Percentiles rank a stretch among this genome's conserved stretches.
Evolutionary conservation across 35 echinoderm and acorn worm species (phyloP).

Genomic region (Hemicentrotus pulcherrimus): DNA sequence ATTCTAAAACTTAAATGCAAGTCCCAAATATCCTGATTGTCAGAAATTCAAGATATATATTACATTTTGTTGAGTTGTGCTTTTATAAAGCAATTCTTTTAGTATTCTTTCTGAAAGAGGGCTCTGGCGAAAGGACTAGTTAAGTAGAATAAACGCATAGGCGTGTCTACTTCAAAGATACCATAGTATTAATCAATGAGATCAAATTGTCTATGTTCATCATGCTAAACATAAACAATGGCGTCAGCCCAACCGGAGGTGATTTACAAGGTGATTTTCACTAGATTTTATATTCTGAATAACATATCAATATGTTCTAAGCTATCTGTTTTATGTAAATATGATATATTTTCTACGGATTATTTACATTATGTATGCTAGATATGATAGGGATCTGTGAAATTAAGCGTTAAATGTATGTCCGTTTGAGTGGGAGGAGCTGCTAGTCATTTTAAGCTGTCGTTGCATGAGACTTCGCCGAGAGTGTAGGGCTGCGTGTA

Average conservation of each 20-base stretch:
- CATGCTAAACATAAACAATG: slow-evolving; percentile 37
- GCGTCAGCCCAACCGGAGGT: slow-evolving; percentile 22
- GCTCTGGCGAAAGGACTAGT: no score
- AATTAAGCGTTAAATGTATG: not conserved
- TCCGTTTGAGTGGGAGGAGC: not conserved
- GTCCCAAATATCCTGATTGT: no score
- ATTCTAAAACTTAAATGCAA: no score
- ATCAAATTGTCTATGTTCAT: not conserved
- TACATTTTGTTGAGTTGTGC: no score
- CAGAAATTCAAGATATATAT: no score
- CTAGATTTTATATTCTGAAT: not conserved
- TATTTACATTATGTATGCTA: not conserved
- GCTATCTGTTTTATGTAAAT: not conserved
- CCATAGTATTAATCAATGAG: not conserved
- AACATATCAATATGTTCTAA: not conserved
- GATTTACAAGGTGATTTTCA: slow-evolving; percentile 34
- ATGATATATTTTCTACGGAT: not conserved
- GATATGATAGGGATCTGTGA: not conserved
- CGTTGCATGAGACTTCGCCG: not conserved
- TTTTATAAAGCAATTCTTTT: no score
- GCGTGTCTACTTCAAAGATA: not conserved
- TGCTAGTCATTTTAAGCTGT: not conserved
- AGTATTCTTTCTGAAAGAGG: no score
- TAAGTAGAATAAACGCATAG: no score
- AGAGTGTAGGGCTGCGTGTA: not conserved